A percentile compares a stretch with the other conserved stretches of the same genome.
These are phyloP conservation scores for Exephanes ischioxanthus DNA, from an alignment of 2,888 invertebrate genomes.

Conservation along the genomic window DNA sequence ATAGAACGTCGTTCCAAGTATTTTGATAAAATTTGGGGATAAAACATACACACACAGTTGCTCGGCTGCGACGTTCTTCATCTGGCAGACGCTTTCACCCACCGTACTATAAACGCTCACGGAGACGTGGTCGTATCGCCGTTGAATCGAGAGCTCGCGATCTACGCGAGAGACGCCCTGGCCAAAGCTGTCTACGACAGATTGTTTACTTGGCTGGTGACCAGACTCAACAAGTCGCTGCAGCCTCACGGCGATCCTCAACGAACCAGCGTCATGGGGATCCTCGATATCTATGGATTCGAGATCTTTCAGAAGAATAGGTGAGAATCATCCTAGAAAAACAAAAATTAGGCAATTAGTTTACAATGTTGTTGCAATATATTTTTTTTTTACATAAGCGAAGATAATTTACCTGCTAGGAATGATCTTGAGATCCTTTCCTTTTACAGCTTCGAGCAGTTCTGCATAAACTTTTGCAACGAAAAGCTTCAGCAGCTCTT, in stretches of 20 bases:
- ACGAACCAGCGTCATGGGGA: slow-evolving; percentile 92
- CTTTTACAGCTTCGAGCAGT: slow-evolving; percentile 91
- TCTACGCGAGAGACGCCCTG: slow-evolving; percentile 95
- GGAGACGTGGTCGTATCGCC: slow-evolving; percentile 94
- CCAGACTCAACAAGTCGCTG: slow-evolving; percentile 91
- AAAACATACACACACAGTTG: slow-evolving; percentile 86
- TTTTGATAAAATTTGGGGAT: slow-evolving; percentile 4
- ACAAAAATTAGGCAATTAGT: not conserved
- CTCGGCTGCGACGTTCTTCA: slow-evolving; percentile 90
- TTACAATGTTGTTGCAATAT: not conserved
- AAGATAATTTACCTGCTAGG: not conserved
- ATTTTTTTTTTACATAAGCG: not conserved
- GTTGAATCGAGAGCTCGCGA: slow-evolving; percentile 92
- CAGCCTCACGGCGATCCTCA: slow-evolving; percentile 86
- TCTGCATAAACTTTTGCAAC: slow-evolving; percentile 98
- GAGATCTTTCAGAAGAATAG: slow-evolving; percentile 96
- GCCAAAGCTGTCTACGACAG: slow-evolving; percentile 97
- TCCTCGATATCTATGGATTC: slow-evolving; percentile 97
- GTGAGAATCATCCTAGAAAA: slow-evolving; percentile 81
- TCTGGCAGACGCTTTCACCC: slow-evolving; percentile 91
- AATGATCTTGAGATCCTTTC: not conserved
- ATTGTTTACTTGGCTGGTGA: slow-evolving; percentile 96
- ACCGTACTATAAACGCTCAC: slow-evolving; percentile 94
- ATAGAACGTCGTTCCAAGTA: no score
- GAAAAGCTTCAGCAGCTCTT: slow-evolving; percentile 98